phyloP scores from a whole-genome alignment of 2,797 vertebrate species.

The Esox masquinongy region DNA sequence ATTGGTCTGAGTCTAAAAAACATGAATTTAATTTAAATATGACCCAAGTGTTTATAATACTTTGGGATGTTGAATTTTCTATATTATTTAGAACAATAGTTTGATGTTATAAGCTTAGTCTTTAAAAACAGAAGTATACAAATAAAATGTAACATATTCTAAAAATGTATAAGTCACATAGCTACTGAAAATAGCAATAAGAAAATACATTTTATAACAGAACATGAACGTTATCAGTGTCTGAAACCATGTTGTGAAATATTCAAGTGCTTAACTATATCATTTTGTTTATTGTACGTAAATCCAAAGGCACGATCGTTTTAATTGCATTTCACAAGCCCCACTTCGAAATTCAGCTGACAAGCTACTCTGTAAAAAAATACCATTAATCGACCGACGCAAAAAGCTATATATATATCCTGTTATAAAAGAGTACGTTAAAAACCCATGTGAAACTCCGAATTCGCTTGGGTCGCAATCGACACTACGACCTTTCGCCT shows the following conservation, averaged over 20 bases:
- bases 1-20: background rate
- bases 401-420: constrained; percentile 27
- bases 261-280: background rate
- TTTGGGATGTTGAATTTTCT: background rate
- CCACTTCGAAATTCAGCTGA: background rate
- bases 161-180: background rate
- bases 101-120: background rate
- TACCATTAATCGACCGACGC: constrained; percentile 17
- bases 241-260: background rate
- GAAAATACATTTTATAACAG: background rate
- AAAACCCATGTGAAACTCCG: constrained; percentile 39
- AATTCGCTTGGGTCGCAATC: constrained; percentile 16
- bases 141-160: background rate
- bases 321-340: background rate
- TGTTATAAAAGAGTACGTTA: constrained; percentile 24
- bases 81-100: background rate
- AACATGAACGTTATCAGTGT: background rate
- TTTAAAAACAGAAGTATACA: background rate
- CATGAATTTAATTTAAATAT: background rate
- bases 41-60: background rate
- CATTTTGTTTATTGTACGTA: background rate
- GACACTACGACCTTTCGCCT: constrained; percentile 86
- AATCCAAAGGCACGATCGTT: background rate
- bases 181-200: background rate
- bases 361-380: background rate